Evolutionary conservation across 1,140 invertebrate species (phyloP), one percentile per base, ranked within the genome.

Genomic region (Drosophila burlai): DNA sequence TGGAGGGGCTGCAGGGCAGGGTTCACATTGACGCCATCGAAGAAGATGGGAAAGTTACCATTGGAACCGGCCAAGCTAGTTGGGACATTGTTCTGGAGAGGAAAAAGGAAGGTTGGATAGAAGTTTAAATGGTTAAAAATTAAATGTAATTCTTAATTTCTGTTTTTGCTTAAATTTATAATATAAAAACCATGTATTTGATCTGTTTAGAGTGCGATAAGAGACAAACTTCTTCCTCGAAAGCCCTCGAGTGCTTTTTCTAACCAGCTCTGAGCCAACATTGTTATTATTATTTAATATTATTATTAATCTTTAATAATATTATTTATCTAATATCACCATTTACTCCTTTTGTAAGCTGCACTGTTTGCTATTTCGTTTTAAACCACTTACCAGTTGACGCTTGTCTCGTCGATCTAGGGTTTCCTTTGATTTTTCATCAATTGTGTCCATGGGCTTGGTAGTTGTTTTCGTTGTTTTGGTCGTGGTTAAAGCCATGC

Each of bases 41-140:
- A 90, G 63, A 76, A 90, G 1, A 90, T 71, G 47, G 85, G 85
- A 16, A 63, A 81, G 16, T 36, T 67, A 13, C 68, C 45, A 16
- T 34, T 49, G 15, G 67, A n/a, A 2, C 47, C 67, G 0, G 36
- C 38, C 21, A 69, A 11, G 31, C 40, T 69, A 1, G 21, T n/a
- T 26, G 54, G 67, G 3, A 7, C 46, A 6, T 24, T 64, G 4
- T 67, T 55, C 52, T 71, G 58, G n/a, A 16, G 4, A 8, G 21
- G 11, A 13, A 13, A 26, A 13, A 13, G 11, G 16, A n/a, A 2
- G 4, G 1, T 4, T 26, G 26, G 6, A 6, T 26, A 26, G 2
- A 7, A 34, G 5, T 31, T 0, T 40, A 1, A 43, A 5, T 13
- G 1, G 31, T 15, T 15, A 4, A 15, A 15, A 15, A 15, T 4